Evolutionary conservation across 1,140 invertebrate species (phyloP).

Genomic region (Drosophila grimshawi): DNA sequence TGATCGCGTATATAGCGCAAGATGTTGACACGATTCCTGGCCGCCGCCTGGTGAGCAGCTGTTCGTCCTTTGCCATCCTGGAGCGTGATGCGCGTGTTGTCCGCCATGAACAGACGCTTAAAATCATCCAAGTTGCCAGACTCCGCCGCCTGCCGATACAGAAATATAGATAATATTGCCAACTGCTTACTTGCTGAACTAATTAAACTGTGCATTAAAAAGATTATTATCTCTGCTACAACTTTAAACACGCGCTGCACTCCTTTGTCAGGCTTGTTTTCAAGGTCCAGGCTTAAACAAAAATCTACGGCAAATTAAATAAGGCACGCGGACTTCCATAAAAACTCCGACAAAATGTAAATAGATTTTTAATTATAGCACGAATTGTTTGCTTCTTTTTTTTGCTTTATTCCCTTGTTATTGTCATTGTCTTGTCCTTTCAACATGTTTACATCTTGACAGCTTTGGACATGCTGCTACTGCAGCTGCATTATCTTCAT

Average conservation of each 20-base stretch:
- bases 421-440: constrained; percentile 8
- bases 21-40: constrained; percentile 90
- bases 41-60: constrained; percentile 91
- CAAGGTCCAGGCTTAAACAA: constrained; percentile 22
- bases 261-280: background rate
- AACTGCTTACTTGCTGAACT: constrained; percentile 27
- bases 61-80: constrained; percentile 90
- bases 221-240: constrained; percentile 14
- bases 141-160: constrained; percentile 89
- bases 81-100: constrained; percentile 88
- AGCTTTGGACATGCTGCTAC: background rate
- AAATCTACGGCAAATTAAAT: constrained; percentile 51
- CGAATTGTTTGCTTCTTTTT: constrained; percentile 6
- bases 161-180: background rate
- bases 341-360: constrained; percentile 38
- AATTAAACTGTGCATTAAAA: constrained; percentile 16
- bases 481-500: constrained; percentile 9
- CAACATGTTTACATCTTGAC: too few species aligned
- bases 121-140: constrained; percentile 93
- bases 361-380: constrained; percentile 59
- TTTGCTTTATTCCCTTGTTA: background rate
- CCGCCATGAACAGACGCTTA: constrained; percentile 88
- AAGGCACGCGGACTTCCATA: constrained; percentile 3
- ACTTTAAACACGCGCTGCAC: constrained; percentile 22
- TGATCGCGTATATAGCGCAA: constrained; percentile 90